Evolutionary conservation across 2,888 invertebrate species (phyloP).

Genomic region (Pinctada fucata): DNA sequence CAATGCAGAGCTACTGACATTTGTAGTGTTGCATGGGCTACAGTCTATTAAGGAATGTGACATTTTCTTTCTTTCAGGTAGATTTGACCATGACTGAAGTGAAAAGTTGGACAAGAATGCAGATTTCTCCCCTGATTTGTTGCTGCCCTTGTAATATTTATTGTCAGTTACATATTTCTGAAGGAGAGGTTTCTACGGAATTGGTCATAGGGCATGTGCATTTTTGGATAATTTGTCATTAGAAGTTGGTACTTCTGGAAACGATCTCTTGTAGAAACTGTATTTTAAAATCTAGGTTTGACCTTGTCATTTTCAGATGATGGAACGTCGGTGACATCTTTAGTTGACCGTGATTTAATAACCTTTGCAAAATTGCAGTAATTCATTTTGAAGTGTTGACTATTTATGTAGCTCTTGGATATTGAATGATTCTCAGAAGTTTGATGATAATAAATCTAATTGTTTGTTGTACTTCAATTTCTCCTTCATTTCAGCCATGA

Average conservation of each 20-base stretch:
- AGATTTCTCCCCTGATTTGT: background rate
- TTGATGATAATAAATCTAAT: too few relatives aligned
- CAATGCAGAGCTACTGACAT: background rate
- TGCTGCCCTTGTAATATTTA: background rate
- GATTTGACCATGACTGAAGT: background rate
- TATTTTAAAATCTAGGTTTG: background rate
- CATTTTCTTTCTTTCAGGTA: background rate
- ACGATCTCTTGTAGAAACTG: background rate
- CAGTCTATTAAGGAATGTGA: background rate
- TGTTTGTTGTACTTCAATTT: too few relatives aligned
- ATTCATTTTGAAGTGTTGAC: background rate
- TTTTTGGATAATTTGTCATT: conserved; percentile 8
- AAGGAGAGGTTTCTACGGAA: background rate
- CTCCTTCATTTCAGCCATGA: too few relatives aligned
- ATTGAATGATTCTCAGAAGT: too few relatives aligned
- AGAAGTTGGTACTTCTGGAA: background rate
- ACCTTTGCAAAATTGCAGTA: conserved; percentile 17
- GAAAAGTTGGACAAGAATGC: conserved; percentile 3
- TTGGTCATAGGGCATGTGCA: conserved; percentile 13
- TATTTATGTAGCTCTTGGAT: too few relatives aligned
- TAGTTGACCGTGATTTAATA: conserved; percentile 1
- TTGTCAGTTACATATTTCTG: background rate
- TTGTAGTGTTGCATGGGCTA: background rate
- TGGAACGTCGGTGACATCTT: background rate
- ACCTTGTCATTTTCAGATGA: too few relatives aligned